phyloP scores from a whole-genome alignment of 1,140 invertebrate genomes.

The Marisa cornuarietis region DNA sequence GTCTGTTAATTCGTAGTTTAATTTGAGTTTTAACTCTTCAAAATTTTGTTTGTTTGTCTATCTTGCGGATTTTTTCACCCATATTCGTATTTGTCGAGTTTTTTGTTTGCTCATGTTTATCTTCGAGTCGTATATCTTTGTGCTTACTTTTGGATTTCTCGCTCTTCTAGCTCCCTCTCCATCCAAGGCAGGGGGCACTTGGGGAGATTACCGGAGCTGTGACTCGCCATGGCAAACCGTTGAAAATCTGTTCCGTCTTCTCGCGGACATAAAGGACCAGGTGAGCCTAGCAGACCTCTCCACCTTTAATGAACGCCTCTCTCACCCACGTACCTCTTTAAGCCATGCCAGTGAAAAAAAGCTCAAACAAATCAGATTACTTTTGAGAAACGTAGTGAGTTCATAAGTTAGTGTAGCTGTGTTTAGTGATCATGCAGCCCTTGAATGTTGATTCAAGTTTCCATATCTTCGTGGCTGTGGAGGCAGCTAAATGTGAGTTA shows the following conservation, averaged over 20 bases:
- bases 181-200: conserved; percentile 43
- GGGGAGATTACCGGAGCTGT: conserved; percentile 48
- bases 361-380: not conserved
- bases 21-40: too few species aligned
- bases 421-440: not conserved
- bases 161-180: conserved; percentile 29
- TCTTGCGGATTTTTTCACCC: too few species aligned
- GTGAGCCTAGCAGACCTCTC: conserved; percentile 23
- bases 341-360: not conserved
- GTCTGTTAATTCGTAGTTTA: not conserved
- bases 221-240: conserved; percentile 40
- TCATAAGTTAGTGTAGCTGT: not conserved
- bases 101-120: not conserved
- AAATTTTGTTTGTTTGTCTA: not conserved
- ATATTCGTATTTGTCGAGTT: not conserved
- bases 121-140: too few species aligned
- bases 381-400: not conserved
- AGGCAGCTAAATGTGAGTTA: too few species aligned
- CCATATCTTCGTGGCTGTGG: too few species aligned
- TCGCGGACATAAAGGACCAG: conserved; percentile 47
- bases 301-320: not conserved
- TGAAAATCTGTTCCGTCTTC: conserved; percentile 45
- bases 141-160: not conserved
- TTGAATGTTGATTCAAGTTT: not conserved
- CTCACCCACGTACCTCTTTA: not conserved